Percentiles rank a stretch among this genome's conserved stretches.
Conservation (phyloP, 2,888 invertebrate species). For the Yponomeuta plumbellus region DNA sequence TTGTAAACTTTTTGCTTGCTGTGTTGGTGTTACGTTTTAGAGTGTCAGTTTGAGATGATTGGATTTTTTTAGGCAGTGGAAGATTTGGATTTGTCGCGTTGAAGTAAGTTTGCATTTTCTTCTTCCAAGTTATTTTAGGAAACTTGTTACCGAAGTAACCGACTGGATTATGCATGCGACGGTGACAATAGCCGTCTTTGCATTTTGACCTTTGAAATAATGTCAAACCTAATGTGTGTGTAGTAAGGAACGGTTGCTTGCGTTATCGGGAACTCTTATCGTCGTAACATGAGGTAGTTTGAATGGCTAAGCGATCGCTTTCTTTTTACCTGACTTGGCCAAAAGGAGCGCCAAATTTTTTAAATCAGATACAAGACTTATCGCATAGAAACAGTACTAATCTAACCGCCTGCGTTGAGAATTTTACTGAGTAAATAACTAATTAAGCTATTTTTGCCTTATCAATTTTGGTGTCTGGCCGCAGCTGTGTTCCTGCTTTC, state of each 20-base stretch:
- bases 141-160: background rate
- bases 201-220: background rate
- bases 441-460: too few species aligned
- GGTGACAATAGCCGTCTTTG: background rate
- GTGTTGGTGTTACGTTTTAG: slow-evolving; percentile 5
- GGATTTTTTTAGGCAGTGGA: slow-evolving; percentile 14
- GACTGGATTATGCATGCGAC: background rate
- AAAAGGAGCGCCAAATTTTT: too few species aligned
- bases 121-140: background rate
- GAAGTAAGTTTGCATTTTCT: slow-evolving; percentile 7
- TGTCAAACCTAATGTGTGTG: background rate
- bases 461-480: too few species aligned
- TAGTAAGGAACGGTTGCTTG: background rate
- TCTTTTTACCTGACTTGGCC: too few species aligned
- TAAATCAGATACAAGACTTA: too few species aligned
- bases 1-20: slow-evolving; percentile 1
- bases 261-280: too few species aligned
- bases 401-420: too few species aligned
- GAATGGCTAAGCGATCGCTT: too few species aligned
- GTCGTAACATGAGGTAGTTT: too few species aligned
- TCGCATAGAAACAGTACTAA: too few species aligned
- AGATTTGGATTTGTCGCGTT: slow-evolving; percentile 5
- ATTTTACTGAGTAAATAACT: too few species aligned
- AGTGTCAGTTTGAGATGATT: slow-evolving; percentile 3
- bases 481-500: too few species aligned